Evolutionary conservation across 2,797 vertebrate species (phyloP), one percentile per base, ranked within the genome.

Genomic region (Gallinago stenura): DNA sequence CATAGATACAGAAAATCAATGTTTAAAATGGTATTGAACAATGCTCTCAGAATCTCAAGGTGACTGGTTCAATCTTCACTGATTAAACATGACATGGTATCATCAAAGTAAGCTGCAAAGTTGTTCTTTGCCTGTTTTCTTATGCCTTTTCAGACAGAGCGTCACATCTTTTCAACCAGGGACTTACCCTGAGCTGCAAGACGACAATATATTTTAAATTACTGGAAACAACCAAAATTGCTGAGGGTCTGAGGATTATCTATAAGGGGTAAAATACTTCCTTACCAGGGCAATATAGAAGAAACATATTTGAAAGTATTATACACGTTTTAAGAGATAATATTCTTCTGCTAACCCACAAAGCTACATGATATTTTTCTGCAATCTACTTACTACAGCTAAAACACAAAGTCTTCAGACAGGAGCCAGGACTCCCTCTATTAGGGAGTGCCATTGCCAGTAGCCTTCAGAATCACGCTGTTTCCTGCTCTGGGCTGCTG

Each of bases 1-100:
- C 97, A 96, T 90, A 97, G 95, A 92, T 97, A 96, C 94, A 97
- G 96, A 97, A 97, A 97, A 97, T 97, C 97, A 97, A 97, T 97
- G 89, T 94, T 97, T 97, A 96, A 96, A 97, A 97, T 95, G 86
- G 86, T 75, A 97, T 76, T 86, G 95, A 97, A 90, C 95, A 96
- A 94, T 87, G 86, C 93, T 87, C 91, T 95, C 82, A 90, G 95
- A 97, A 96, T 96, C 93, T 97, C 96, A 97, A 96, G 97, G 97
- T 97, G 96, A 97, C 93, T 96, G 95, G 60, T 66, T 97, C 95
- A 94, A 50, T 96, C 95, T 95, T 92, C 64, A 16, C 96, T 96
- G 96, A 97, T 97, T 97, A 96, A 96, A 97, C 92, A 96, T 95
- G 97, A 96, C 94, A 95, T 69, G 7, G 60, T 6, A 82, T 79